Conservation (phyloP, 1,140 invertebrate genomes). For the Zaprionus tsacasi region DNA sequence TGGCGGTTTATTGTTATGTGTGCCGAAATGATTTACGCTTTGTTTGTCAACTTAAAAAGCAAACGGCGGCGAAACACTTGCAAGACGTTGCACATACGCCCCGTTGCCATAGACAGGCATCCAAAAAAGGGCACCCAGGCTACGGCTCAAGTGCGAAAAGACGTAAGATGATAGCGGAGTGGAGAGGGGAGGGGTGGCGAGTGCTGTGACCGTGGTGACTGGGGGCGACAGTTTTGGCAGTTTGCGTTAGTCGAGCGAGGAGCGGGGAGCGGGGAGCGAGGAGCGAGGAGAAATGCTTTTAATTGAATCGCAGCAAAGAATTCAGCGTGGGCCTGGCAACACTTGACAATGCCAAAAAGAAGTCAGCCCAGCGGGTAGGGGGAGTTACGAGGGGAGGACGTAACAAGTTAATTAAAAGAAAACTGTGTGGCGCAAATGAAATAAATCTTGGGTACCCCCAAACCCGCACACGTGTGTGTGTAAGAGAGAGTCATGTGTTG, state of each 20-base stretch:
- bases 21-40: slow-evolving; percentile 82
- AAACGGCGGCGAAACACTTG: slow-evolving; percentile 45
- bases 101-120: slow-evolving; percentile 68
- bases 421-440: slow-evolving; percentile 75
- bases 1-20: slow-evolving; percentile 67
- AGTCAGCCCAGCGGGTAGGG: neutral
- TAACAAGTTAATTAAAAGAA: slow-evolving; percentile 81
- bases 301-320: slow-evolving; percentile 66
- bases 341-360: slow-evolving; percentile 71
- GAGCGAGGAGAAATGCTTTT: slow-evolving; percentile 65
- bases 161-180: neutral
- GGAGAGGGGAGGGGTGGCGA: neutral
- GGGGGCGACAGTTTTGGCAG: slow-evolving; percentile 14
- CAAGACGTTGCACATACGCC: slow-evolving; percentile 65
- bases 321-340: slow-evolving; percentile 64
- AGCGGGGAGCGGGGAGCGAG: slow-evolving; percentile 18
- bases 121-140: slow-evolving; percentile 29
- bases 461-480: neutral
- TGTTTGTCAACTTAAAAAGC: slow-evolving; percentile 82
- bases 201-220: too few relatives aligned
- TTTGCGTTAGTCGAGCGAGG: slow-evolving; percentile 2
- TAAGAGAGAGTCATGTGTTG: slow-evolving; percentile 27
- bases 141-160: slow-evolving; percentile 36
- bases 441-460: slow-evolving; percentile 58
- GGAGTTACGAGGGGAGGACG: slow-evolving; percentile 4